phyloP scores from a whole-genome alignment of 2,888 invertebrate genomes.

The Andrena haemorrhoa region DNA sequence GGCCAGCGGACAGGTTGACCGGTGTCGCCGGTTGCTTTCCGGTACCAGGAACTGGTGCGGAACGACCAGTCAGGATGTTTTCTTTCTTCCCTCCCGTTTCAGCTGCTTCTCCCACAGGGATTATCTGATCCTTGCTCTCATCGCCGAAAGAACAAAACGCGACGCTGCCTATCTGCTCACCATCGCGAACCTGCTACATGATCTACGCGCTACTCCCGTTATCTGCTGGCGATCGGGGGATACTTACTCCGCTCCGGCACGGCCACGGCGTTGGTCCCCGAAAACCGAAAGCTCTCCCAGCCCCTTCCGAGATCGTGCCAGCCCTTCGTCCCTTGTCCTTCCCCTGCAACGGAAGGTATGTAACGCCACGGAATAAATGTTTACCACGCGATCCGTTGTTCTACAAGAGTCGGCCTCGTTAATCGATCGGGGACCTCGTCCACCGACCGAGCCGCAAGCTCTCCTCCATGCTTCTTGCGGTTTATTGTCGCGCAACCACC shows the following conservation, averaged over 20 bases:
- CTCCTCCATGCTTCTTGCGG: background rate
- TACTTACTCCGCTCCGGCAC: conserved; percentile 68
- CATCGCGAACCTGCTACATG: conserved; percentile 79
- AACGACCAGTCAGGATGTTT: conserved; percentile 61
- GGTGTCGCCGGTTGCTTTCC: conserved; percentile 66
- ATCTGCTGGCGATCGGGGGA: conserved; percentile 74
- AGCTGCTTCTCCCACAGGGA: conserved; percentile 39
- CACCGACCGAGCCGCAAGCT: background rate
- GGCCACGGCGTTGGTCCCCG: conserved; percentile 53
- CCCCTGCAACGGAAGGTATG: background rate
- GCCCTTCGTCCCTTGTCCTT: conserved; percentile 8
- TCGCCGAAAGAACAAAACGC: conserved; percentile 77
- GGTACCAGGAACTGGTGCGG: conserved; percentile 68
- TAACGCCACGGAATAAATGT: conserved; percentile 51
- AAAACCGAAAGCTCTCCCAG: conserved; percentile 34
- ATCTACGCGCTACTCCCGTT: conserved; percentile 76
- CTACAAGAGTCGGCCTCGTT: conserved; percentile 59
- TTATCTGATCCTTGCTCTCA: conserved; percentile 79
- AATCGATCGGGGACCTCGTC: conserved; percentile 32
- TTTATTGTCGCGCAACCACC: background rate
- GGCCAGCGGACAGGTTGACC: conserved; percentile 52
- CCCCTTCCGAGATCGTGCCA: conserved; percentile 33
- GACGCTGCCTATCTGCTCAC: conserved; percentile 77
- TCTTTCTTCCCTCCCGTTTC: conserved; percentile 1
- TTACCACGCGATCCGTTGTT: conserved; percentile 62